Evolutionary conservation across 2,113 vertebrate genomes (phyloP).

Genomic region (Hyperoodon ampullatus): DNA sequence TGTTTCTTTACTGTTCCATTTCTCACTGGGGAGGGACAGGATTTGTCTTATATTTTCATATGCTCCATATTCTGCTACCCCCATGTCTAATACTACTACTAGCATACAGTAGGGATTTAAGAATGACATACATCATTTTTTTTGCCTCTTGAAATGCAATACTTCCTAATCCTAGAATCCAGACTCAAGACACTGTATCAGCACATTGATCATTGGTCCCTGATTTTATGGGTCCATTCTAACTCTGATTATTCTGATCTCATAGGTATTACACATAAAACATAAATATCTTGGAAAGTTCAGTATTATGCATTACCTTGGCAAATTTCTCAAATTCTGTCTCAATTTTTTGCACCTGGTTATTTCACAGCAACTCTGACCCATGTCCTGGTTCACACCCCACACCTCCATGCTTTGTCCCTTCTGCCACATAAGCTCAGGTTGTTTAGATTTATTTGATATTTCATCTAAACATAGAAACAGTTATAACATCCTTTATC

Average conservation of each 20-base stretch:
- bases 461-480: neutral
- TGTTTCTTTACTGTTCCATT: neutral
- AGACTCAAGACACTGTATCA: neutral
- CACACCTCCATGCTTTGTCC: neutral
- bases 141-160: neutral
- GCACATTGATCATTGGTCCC: neutral
- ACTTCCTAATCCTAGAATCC: neutral
- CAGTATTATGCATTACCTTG: neutral
- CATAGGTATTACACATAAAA: constrained; percentile 18
- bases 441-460: neutral
- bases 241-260: constrained; percentile 18
- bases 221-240: neutral
- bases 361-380: neutral
- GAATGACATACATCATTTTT: neutral
- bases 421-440: neutral
- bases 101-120: neutral
- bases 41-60: neutral
- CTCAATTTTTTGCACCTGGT: neutral
- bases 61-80: neutral
- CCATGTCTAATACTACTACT: neutral
- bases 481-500: neutral
- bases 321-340: neutral
- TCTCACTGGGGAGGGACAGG: neutral
- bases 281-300: neutral
- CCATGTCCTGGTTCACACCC: neutral